phyloP scores from a whole-genome alignment of 2,888 invertebrate species.

The Clusia tigrina region DNA sequence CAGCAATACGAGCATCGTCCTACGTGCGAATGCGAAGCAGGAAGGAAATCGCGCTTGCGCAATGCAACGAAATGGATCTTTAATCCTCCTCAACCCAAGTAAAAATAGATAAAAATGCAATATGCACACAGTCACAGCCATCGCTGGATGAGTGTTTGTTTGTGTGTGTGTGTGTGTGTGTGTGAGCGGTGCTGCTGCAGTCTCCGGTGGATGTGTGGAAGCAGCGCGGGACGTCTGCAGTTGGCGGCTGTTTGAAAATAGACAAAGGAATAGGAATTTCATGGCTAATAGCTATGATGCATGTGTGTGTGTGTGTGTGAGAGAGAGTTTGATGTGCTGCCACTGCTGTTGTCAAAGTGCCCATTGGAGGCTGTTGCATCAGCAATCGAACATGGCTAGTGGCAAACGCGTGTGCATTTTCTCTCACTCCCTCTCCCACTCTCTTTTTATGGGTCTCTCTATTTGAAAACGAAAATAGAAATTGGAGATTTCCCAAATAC shows the following conservation, averaged over 20 bases:
- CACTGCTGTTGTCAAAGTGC: not conserved
- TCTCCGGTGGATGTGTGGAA: not conserved
- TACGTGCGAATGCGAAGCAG: too few relatives aligned
- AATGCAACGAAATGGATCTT: constrained; percentile 33
- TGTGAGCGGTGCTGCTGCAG: constrained; percentile 10
- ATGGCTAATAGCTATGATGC: constrained; percentile 1
- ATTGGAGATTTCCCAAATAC: not conserved
- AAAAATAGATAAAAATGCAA: constrained; percentile 56
- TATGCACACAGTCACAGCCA: too few relatives aligned
- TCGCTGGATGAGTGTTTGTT: too few relatives aligned
- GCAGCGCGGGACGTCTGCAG: constrained; percentile 7
- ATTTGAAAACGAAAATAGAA: constrained; percentile 9
- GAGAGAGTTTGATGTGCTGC: not conserved
- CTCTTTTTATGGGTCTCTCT: not conserved
- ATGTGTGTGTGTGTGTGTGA: constrained; percentile 12
- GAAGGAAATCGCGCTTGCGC: constrained; percentile 46
- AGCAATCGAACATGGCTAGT: not conserved
- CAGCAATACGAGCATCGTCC: too few relatives aligned
- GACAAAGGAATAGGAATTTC: constrained; percentile 52
- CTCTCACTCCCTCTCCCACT: not conserved
- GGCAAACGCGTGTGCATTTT: constrained; percentile 4
- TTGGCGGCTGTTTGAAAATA: constrained; percentile 52
- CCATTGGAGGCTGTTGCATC: not conserved
- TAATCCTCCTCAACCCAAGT: constrained; percentile 46
- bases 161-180: too few relatives aligned